Evolutionary conservation across 2,797 vertebrate genomes (phyloP).

Genomic region (Onychomys torridus): DNA sequence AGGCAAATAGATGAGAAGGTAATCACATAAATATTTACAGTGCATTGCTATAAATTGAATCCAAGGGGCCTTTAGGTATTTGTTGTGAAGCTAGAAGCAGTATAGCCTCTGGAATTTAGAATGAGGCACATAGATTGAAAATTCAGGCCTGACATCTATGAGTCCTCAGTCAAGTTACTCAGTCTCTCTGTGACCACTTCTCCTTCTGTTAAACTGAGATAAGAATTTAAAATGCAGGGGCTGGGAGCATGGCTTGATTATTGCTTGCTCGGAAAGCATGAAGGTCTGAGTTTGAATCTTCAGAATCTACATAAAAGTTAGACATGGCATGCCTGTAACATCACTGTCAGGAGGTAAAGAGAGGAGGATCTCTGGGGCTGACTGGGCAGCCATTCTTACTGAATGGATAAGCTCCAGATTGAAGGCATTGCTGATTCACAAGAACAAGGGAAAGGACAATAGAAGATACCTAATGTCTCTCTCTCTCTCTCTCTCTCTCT

Average conservation of each 20-base stretch:
- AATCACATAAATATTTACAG: background rate
- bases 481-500: no score
- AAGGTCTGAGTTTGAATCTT: background rate
- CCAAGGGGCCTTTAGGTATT: background rate
- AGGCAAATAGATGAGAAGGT: background rate
- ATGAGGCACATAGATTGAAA: background rate
- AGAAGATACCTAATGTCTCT: background rate
- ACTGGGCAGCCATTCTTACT: background rate
- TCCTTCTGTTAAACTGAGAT: background rate
- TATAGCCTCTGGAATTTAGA: background rate
- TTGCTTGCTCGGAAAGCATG: background rate
- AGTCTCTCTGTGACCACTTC: background rate
- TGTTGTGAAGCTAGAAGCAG: background rate
- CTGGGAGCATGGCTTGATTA: background rate
- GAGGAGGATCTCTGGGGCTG: background rate
- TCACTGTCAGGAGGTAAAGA: background rate
- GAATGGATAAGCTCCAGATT: background rate
- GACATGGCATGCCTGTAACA: background rate
- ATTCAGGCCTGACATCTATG: background rate
- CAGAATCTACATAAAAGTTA: background rate
- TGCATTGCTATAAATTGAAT: conserved; percentile 1
- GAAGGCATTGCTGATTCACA: background rate
- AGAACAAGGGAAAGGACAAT: background rate
- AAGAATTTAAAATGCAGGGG: background rate
- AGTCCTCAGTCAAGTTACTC: background rate